A percentile compares a stretch with the other conserved stretches of the same genome.
phyloP scores from a whole-genome alignment of 53 echinoderm and acorn worm genomes.

The Astropecten irregularis region DNA sequence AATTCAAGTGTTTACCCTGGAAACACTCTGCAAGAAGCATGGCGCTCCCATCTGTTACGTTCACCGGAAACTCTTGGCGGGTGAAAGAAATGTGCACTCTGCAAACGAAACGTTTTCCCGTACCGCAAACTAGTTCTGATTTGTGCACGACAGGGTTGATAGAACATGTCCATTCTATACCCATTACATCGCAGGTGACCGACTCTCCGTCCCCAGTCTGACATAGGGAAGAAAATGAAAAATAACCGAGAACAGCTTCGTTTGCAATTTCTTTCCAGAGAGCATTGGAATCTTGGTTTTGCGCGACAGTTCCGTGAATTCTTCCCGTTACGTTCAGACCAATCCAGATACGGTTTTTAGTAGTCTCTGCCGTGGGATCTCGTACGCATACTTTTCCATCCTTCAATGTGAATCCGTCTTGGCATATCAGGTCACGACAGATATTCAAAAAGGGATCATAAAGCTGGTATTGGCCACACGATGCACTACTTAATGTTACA shows the following conservation, averaged over 20 bases:
- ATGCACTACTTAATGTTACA: not conserved
- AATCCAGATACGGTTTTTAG: too few species aligned
- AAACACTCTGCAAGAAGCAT: too few species aligned
- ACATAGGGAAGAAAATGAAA: not conserved
- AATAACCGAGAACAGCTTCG: not conserved
- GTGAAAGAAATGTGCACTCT: too few species aligned
- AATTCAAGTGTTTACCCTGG: not conserved
- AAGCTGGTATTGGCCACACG: not conserved
- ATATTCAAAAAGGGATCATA: constrained; percentile 16
- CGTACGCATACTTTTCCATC: not conserved
- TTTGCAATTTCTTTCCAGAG: not conserved
- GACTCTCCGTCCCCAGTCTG: too few species aligned
- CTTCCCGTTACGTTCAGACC: not conserved
- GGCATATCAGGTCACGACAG: constrained; percentile 30
- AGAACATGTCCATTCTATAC: not conserved
- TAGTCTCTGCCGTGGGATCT: too few species aligned
- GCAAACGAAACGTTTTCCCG: not conserved
- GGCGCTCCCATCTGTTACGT: too few species aligned
- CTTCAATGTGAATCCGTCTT: not conserved
- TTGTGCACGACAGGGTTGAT: too few species aligned
- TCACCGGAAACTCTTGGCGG: too few species aligned
- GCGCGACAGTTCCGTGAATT: not conserved
- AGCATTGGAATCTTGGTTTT: not conserved
- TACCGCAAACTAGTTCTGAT: not conserved
- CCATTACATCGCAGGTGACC: not conserved